Evolutionary conservation across 2,797 vertebrate genomes (phyloP).

Genomic region (Sebastes aleutianus): DNA sequence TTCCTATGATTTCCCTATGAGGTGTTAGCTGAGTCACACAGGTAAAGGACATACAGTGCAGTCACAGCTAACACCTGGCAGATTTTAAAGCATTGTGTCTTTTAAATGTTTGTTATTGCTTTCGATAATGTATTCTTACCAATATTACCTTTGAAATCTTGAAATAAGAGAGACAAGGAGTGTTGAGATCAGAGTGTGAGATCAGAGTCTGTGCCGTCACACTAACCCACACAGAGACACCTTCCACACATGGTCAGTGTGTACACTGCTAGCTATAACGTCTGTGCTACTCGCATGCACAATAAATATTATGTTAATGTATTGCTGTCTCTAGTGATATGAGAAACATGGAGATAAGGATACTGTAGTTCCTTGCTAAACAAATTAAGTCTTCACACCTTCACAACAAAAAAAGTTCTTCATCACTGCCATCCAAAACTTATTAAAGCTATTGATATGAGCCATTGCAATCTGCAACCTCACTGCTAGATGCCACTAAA

Average conservation of each 20-base stretch:
- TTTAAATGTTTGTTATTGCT: neutral
- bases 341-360: neutral
- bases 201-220: neutral
- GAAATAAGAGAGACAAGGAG: neutral
- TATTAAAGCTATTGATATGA: neutral
- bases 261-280: neutral
- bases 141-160: neutral
- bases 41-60: slow-evolving; percentile 4
- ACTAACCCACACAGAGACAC: neutral
- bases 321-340: neutral
- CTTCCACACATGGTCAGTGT: neutral
- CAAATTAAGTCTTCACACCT: neutral
- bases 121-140: neutral
- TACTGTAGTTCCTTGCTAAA: neutral
- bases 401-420: neutral
- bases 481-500: no score
- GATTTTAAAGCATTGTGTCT: neutral
- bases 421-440: neutral
- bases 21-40: neutral
- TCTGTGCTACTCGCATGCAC: neutral
- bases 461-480: neutral
- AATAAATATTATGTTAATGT: neutral
- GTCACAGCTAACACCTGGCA: neutral
- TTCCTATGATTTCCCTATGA: slow-evolving; percentile 15
- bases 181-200: neutral